Base-by-base conservation (phyloP, 2,113 vertebrate genomes). In the Promerops cafer region DNA sequence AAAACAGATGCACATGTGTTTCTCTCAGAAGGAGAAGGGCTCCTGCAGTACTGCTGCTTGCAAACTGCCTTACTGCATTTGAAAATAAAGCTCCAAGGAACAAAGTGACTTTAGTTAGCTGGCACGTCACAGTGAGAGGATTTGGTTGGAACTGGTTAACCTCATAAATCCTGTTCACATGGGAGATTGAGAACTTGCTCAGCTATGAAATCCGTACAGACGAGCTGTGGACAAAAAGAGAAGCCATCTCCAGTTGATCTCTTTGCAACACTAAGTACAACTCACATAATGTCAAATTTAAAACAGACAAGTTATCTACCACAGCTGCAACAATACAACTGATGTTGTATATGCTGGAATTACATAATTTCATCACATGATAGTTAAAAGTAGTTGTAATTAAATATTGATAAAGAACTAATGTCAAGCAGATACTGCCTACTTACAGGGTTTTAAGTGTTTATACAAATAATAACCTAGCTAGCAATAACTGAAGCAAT, bases 141-240 rank as follows among this genome's bases (percentile, higher is more conserved):
- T 96, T 97, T 92, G 86, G 45, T 3, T 94, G 88, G 72, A 81
- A 88, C 3, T 90, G 60, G 85, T 91, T 96, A 93, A 88, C 69
- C 72, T 89, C 74, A 85, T 90, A 83, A 87, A 79, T 90, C 84
- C 83, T 93, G 22, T 87, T 96, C 92, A 95, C 94, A 85, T 76
- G 85, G 80, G 69, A 95, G 64, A 92, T 1, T 91, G 68, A 74
- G 65, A 93, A 72, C 57, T 80, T 93, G 66, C 70, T 96, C 70
- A 94, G 71, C 77, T 80, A 40, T 94, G 84, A 97, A 96, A 96
- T 89, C 59, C 76, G 57, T 53, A 81, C 91, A 94, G 76, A 94
- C 19, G 24, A 83, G 83, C 69, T 89, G 49, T 31, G 23, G 63
- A 87, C 85, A 89, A 72, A 74, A 86, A 63, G 39, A 86, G 44